A percentile compares a stretch with the other conserved stretches of the same genome.
These are phyloP conservation scores for Limenitis camilla DNA, from an alignment of 2,888 invertebrate species.

Conservation along the genomic window DNA sequence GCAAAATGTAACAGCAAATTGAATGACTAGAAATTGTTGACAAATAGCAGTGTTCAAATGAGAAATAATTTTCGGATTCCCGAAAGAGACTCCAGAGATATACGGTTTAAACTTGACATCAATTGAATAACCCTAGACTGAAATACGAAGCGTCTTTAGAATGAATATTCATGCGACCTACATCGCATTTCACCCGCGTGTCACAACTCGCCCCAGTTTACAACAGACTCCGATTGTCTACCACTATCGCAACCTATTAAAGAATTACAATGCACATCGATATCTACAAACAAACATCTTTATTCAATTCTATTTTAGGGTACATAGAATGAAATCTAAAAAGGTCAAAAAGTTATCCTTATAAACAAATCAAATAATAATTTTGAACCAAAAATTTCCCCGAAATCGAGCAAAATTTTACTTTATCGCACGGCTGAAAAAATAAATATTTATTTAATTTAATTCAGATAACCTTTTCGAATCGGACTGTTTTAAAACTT, in stretches of 20 bases:
- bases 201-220: constrained; percentile 31
- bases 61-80: background rate
- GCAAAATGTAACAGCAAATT: constrained; percentile 46
- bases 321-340: background rate
- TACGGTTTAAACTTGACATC: background rate
- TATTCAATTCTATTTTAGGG: background rate
- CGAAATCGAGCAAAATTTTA: too few species aligned
- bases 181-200: constrained; percentile 20
- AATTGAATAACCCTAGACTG: background rate
- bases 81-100: background rate
- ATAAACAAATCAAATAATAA: too few species aligned
- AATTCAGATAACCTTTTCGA: too few species aligned
- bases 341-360: background rate
- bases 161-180: constrained; percentile 32
- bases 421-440: too few species aligned
- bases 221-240: constrained; percentile 34
- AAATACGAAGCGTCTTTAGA: background rate
- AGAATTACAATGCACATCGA: constrained; percentile 7
- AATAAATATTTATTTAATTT: too few species aligned
- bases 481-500: too few species aligned
- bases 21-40: constrained; percentile 58
- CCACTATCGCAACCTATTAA: constrained; percentile 25
- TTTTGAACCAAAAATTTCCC: too few species aligned
- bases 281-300: background rate
- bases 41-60: constrained; percentile 9